A percentile compares a stretch with the other conserved stretches of the same genome.
Conservation (phyloP, 2,888 invertebrate genomes). For the Anthophora plumipes region DNA sequence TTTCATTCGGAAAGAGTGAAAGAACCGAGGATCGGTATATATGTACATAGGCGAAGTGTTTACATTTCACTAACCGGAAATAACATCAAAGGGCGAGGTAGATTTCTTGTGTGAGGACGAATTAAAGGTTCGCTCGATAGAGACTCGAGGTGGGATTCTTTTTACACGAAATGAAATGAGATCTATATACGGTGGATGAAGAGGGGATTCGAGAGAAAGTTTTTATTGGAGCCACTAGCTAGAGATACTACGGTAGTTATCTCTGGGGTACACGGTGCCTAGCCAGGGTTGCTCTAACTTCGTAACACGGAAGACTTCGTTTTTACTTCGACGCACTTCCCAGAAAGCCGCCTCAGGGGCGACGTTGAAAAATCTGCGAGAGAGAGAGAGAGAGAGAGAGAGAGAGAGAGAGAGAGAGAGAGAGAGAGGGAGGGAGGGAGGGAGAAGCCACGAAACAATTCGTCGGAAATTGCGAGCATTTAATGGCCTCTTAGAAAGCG, state of each 20-base stretch:
- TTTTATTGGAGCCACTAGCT: constrained; percentile 70
- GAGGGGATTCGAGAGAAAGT: constrained; percentile 64
- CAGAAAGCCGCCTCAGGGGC: not conserved
- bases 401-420: no score
- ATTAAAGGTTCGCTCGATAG: constrained; percentile 73
- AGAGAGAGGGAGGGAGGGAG: no score
- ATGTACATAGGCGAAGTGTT: constrained; percentile 13
- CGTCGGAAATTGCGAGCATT: constrained; percentile 37
- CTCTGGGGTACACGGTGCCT: constrained; percentile 47
- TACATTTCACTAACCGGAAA: constrained; percentile 52
- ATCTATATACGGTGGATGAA: constrained; percentile 57
- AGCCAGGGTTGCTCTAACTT: constrained; percentile 41
- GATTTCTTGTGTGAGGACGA: constrained; percentile 63
- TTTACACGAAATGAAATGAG: constrained; percentile 65
- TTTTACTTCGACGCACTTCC: constrained; percentile 23
- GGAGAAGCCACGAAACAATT: constrained; percentile 29
- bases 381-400: no score
- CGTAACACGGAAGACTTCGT: constrained; percentile 45
- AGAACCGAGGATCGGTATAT: constrained; percentile 22
- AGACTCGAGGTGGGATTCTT: constrained; percentile 53
- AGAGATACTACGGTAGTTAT: constrained; percentile 67
- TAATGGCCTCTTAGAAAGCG: constrained; percentile 6
- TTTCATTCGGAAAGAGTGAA: constrained; percentile 29
- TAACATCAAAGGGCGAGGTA: constrained; percentile 39
- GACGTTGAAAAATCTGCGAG: constrained; percentile 10